A percentile compares a stretch with the other conserved stretches of the same genome.
Conservation (phyloP, 2,113 vertebrate species). For the Rissa tridactyla region DNA sequence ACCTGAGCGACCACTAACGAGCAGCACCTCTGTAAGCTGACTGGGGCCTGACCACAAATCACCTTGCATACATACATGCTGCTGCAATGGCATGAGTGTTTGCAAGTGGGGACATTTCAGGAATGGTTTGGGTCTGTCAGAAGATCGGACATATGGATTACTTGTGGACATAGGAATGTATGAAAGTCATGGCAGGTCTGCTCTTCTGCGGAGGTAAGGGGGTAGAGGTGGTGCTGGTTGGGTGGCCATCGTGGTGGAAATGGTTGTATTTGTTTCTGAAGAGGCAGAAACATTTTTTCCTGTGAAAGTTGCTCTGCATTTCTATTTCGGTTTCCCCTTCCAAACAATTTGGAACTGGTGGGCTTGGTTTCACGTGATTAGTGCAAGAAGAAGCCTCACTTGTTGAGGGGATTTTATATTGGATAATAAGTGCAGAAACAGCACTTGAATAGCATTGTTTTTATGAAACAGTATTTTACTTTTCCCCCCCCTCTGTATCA, state of each 20-base stretch:
- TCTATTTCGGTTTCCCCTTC: neutral
- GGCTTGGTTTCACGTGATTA: neutral
- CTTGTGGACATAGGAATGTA: neutral
- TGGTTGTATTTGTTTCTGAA: neutral
- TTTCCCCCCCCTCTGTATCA: neutral
- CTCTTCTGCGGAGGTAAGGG: neutral
- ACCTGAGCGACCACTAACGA: neutral
- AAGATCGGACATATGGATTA: neutral
- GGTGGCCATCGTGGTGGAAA: neutral
- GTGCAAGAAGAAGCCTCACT: neutral
- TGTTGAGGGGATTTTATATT: neutral
- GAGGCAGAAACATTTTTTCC: neutral
- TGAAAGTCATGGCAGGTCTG: neutral
- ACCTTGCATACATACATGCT: accelerated
- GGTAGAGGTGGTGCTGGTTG: neutral
- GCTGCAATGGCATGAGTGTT: neutral
- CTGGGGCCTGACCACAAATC: neutral
- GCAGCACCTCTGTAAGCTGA: neutral
- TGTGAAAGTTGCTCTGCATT: neutral
- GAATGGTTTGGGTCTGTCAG: neutral
- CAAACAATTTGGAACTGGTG: neutral
- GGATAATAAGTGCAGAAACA: neutral
- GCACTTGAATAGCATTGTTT: neutral
- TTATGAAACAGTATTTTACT: neutral
- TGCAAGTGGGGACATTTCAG: neutral